phyloP scores from a whole-genome alignment of 1,140 invertebrate species.

The Tetragonula clypearis region DNA sequence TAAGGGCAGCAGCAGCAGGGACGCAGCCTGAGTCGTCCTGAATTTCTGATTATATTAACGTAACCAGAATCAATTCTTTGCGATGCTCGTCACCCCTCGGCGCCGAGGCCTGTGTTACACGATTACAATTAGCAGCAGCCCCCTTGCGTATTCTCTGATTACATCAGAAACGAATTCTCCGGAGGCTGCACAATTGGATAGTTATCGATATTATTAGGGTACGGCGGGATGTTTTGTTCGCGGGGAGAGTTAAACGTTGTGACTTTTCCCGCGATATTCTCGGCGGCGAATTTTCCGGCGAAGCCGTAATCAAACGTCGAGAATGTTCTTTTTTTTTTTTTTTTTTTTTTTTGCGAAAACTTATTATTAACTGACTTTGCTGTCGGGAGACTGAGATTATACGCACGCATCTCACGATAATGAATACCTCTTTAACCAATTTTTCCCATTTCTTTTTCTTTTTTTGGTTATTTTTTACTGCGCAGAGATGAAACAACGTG shows the following conservation, averaged over 20 bases:
- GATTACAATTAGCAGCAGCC: constrained; percentile 65
- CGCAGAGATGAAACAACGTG: no score
- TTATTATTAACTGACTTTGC: no score
- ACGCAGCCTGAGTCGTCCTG: neutral
- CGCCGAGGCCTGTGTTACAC: constrained; percentile 52
- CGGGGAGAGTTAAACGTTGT: constrained; percentile 39
- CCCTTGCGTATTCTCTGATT: constrained; percentile 62
- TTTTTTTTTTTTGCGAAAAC: no score
- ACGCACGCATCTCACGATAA: no score
- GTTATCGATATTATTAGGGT: constrained; percentile 55
- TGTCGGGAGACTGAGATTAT: no score
- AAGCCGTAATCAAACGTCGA: neutral
- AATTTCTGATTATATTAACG: constrained; percentile 61
- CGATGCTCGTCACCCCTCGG: constrained; percentile 52
- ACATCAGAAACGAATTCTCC: constrained; percentile 57
- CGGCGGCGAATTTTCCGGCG: no score
- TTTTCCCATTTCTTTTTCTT: no score
- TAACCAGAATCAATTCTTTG: constrained; percentile 61
- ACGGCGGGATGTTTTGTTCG: constrained; percentile 48
- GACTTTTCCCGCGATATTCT: constrained; percentile 5
- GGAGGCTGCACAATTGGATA: constrained; percentile 53
- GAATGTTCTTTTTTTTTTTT: neutral
- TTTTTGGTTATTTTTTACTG: no score
- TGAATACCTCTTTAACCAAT: no score
- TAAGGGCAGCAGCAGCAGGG: constrained; percentile 9